Conservation (phyloP, 2,797 vertebrate genomes). For the Macroramphosus scolopax region DNA sequence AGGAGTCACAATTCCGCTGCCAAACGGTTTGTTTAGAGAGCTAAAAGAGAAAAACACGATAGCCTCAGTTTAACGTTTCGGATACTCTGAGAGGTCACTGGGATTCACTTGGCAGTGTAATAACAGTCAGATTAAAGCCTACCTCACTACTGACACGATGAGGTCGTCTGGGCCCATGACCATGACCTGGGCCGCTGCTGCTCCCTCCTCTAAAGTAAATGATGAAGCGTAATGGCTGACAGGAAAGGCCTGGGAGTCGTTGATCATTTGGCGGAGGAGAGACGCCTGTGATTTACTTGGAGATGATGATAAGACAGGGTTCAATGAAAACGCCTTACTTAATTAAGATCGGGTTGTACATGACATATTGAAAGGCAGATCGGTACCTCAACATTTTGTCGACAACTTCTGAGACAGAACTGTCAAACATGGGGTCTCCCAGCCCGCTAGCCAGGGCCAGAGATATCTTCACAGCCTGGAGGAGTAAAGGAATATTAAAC, state of each 20-base stretch:
- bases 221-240: conserved; percentile 73
- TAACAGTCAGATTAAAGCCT: conserved; percentile 5
- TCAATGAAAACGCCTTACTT: background rate
- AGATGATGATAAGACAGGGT: conserved; percentile 10
- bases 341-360: background rate
- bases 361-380: conserved; percentile 6
- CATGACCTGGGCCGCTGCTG: conserved; percentile 88
- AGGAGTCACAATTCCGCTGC: conserved; percentile 90
- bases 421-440: conserved; percentile 87
- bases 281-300: conserved; percentile 86
- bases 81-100: background rate
- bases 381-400: conserved; percentile 89
- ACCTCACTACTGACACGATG: conserved; percentile 95
- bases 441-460: conserved; percentile 87
- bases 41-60: conserved; percentile 63
- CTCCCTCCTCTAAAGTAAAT: conserved; percentile 76
- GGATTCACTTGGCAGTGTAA: background rate
- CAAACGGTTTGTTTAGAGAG: conserved; percentile 95
- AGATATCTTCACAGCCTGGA: conserved; percentile 91
- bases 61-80: background rate
- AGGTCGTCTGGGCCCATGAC: conserved; percentile 96
- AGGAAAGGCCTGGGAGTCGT: conserved; percentile 81
- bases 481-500: conserved; percentile 4
- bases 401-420: conserved; percentile 79
- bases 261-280: conserved; percentile 86